Percentiles rank a stretch among this genome's conserved stretches.
Evolutionary conservation across 2,888 invertebrate species (phyloP).

Genomic region (Pantelozetes paolii): DNA sequence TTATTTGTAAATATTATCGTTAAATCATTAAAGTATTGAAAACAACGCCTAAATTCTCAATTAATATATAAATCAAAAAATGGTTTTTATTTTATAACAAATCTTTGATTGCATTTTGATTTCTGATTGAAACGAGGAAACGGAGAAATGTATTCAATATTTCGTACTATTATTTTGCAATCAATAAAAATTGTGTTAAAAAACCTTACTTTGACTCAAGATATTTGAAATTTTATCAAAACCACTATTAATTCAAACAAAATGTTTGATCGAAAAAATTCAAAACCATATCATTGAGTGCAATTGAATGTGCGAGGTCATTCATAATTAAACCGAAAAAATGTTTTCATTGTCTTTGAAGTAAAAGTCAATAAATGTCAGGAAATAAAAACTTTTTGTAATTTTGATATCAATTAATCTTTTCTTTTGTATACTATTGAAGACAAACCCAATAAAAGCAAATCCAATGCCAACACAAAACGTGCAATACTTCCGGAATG

Average conservation of each 20-base stretch:
- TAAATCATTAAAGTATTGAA: neutral
- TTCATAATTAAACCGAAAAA: no score
- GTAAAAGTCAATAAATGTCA: no score
- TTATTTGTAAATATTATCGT: neutral
- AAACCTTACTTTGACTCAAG: neutral
- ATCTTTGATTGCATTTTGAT: neutral
- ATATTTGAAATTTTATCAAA: neutral
- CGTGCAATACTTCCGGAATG: conserved; percentile 27
- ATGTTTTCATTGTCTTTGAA: no score
- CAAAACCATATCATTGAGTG: no score
- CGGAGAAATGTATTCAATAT: neutral
- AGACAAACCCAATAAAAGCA: conserved; percentile 25
- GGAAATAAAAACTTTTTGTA: no score
- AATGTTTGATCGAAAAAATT: no score
- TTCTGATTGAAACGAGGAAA: neutral
- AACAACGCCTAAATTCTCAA: neutral
- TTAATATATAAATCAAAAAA: no score
- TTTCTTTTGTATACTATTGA: neutral
- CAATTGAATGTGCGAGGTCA: no score
- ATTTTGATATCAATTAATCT: no score
- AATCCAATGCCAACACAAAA: neutral
- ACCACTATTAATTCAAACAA: no score
- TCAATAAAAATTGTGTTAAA: neutral
- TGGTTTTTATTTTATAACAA: neutral
- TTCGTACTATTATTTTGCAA: neutral